Conservation (phyloP, 2,113 vertebrate genomes). For the Pygoscelis antarcticus region DNA sequence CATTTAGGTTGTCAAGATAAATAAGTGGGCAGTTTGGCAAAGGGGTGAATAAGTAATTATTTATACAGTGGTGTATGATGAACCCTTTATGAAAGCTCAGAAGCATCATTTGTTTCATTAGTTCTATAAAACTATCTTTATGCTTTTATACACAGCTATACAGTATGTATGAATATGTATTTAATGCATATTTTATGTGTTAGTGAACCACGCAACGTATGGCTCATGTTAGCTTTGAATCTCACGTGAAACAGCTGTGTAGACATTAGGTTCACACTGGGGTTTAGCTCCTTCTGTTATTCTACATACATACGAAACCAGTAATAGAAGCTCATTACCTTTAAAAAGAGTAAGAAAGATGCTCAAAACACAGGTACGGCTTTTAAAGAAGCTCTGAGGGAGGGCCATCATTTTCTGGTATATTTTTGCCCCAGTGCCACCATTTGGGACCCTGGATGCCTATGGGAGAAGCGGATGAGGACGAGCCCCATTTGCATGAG, state of each 20-base stretch:
- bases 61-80: not conserved
- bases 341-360: not conserved
- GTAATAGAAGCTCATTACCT: not conserved
- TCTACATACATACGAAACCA: not conserved
- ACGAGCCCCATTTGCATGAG: not conserved
- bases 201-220: not conserved
- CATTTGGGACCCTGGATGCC: not conserved
- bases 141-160: not conserved
- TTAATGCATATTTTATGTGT: conserved; percentile 6
- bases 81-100: not conserved
- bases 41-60: not conserved
- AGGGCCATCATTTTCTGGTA: not conserved
- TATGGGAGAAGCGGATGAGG: not conserved
- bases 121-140: not conserved
- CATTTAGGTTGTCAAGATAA: conserved; percentile 14
- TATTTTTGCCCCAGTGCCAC: not conserved
- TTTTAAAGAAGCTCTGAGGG: not conserved
- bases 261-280: not conserved
- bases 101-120: not conserved
- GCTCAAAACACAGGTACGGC: not conserved
- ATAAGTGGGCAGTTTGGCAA: not conserved
- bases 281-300: not conserved
- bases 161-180: not conserved
- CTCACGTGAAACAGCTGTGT: rapidly evolving
- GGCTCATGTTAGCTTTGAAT: not conserved